Evolutionary conservation across 2,888 invertebrate genomes (phyloP), one percentile per base, ranked within the genome.

Genomic region (Hemicrepidius hirtus): DNA sequence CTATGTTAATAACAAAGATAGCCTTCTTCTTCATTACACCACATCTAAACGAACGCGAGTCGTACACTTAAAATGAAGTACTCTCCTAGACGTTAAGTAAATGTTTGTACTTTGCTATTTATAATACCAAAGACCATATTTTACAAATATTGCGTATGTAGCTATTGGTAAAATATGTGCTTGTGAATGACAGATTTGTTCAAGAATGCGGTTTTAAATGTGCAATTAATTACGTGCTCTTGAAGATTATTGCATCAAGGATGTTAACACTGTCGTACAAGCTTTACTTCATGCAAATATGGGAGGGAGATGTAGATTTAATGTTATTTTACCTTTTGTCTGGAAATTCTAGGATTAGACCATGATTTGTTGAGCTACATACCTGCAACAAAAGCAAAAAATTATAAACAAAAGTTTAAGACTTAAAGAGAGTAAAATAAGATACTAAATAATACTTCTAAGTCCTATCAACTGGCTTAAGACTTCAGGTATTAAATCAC

Each of bases 141-240:
- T 57, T 37, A 57, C 37, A 57, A 57, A 57, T 57, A 57, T 57
- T 57, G 57, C 57, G 57, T 57, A 37, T 7, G 57, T 37, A n/a
- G n/a, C n/a, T n/a, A 57, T 57, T 57, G 12, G 37, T 57, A 37
- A 55, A 55, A 55, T 55, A 55, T 55, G 35, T 18, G 55, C 35
- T 18, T 16, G 55, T 32, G 55, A 37, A 57, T 57, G 57, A 57
- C 37, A 37, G 57, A 57, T 57, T 57, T 57, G 57, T 57, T 20
- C 20, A 18, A 57, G 57, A 57, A 57, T 57, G 57, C 55, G 35
- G 55, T 35, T 57, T 57, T 37, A 57, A 41, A 57, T 57, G 55
- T 57, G 55, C 57, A 57, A 57, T 57, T 57, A 57, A 57, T 57
- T 57, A 57, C 57, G 57, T 32, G 57, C 35, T 37, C 40, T 37